phyloP scores from a whole-genome alignment of 2,113 vertebrate species.

The Monopterus albus region DNA sequence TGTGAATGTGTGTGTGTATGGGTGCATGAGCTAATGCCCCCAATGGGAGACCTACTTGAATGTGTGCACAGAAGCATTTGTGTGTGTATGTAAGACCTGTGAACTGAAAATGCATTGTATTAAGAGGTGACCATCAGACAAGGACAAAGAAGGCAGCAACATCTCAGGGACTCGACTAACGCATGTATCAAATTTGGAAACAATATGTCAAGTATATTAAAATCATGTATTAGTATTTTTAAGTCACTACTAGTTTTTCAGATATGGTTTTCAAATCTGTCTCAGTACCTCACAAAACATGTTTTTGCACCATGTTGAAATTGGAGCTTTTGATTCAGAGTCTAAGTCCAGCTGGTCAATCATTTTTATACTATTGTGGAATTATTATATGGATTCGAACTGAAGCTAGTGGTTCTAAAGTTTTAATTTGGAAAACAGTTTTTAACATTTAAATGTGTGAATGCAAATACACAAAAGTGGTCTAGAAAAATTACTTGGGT shows the following conservation, averaged over 20 bases:
- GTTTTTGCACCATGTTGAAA: conserved; percentile 10
- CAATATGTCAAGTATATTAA: conserved; percentile 34
- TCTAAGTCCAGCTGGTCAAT: conserved; percentile 14
- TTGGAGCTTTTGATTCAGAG: neutral
- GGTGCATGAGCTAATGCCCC: conserved; percentile 1
- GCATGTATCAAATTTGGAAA: conserved; percentile 27
- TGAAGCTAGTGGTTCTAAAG: neutral
- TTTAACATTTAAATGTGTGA: neutral
- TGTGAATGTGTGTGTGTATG: conserved; percentile 7
- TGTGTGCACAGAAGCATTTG: conserved; percentile 6
- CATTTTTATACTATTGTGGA: neutral
- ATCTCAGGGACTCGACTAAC: conserved; percentile 77
- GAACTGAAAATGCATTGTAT: conserved; percentile 46
- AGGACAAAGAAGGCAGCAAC: conserved; percentile 41
- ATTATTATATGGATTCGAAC: conserved; percentile 1
- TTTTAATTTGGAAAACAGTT: neutral
- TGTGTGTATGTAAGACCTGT: conserved; percentile 4
- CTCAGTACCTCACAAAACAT: neutral
- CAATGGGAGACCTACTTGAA: neutral
- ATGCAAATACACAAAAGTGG: neutral
- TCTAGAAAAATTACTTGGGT: neutral
- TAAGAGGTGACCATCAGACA: conserved; percentile 26
- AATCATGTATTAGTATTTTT: conserved; percentile 32
- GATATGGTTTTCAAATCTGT: conserved; percentile 5
- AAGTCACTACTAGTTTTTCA: conserved; percentile 40